Conservation (phyloP, 92 coral and sea anemone species). For the Actinostola sp. region DNA sequence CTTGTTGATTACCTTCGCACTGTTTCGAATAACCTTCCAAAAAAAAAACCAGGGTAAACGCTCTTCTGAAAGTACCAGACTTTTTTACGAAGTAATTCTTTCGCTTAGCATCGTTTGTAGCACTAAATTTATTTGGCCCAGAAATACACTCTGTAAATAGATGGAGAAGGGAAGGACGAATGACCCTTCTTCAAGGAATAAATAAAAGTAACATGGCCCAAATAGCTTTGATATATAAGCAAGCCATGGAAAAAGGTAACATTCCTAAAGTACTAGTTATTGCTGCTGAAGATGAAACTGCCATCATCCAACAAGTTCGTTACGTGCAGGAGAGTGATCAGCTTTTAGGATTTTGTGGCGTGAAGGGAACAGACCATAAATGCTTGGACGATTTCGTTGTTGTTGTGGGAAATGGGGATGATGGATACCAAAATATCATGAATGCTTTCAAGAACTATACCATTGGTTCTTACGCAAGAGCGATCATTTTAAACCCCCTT, state of each 20-base stretch:
- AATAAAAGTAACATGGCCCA: conserved; percentile 14
- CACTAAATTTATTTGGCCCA: conserved; percentile 40
- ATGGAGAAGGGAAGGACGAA: conserved; percentile 29
- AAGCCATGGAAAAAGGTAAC: conserved; percentile 32
- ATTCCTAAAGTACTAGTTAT: conserved; percentile 32
- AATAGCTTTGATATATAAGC: conserved; percentile 25
- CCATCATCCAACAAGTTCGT: conserved; percentile 21
- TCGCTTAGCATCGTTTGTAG: conserved; percentile 34
- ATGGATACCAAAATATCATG: conserved; percentile 37
- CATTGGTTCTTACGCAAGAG: conserved; percentile 36
- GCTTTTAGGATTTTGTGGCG: conserved; percentile 50
- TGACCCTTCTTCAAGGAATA: neutral
- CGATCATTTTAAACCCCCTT: conserved; percentile 50
- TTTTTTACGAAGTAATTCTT: conserved; percentile 43
- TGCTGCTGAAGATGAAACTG: conserved; percentile 58
- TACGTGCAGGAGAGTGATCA: conserved; percentile 36
- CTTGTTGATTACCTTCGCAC: conserved; percentile 12
- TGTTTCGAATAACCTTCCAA: conserved; percentile 40
- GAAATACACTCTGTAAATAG: conserved; percentile 41
- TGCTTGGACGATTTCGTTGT: conserved; percentile 53
- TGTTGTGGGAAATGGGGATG: conserved; percentile 47
- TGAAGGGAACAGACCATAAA: conserved; percentile 38
- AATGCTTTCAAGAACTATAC: conserved; percentile 45
- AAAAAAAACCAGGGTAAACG: conserved; percentile 44
- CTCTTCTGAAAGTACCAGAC: conserved; percentile 19